These are phyloP conservation scores for Halcyon leucocephala DNA, from an alignment of 2,797 vertebrate genomes.

Conservation along the genomic window DNA sequence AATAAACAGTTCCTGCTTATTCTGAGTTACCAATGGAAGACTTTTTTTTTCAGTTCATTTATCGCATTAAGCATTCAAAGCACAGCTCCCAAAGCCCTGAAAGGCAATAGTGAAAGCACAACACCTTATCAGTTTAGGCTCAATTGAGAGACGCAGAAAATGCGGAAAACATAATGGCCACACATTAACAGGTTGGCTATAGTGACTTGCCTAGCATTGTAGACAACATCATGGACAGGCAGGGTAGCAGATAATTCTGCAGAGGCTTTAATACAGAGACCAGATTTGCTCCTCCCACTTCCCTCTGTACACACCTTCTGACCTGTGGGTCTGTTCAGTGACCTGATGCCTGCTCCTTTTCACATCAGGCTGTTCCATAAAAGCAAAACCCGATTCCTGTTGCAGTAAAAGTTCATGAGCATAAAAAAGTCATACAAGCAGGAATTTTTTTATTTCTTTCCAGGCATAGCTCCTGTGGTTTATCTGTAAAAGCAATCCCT, in stretches of 20 bases:
- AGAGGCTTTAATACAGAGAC: not conserved
- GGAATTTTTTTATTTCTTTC: not conserved
- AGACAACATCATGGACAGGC: not conserved
- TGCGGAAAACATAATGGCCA: not conserved
- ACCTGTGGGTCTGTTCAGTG: no score
- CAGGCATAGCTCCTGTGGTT: not conserved
- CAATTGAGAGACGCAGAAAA: not conserved
- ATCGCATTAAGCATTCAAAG: not conserved
- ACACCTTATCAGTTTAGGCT: not conserved
- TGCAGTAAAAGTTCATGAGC: not conserved
- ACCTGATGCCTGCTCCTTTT: no score
- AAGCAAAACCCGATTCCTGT: not conserved
- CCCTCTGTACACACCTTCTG: not conserved
- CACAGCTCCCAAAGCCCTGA: not conserved
- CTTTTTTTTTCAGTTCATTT: not conserved
- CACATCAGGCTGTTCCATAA: not conserved
- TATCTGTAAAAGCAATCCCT: not conserved
- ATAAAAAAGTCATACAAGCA: accelerated
- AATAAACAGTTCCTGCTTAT: not conserved
- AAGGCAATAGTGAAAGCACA: not conserved
- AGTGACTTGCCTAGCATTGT: not conserved
- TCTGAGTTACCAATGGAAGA: not conserved
- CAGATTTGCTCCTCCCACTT: not conserved
- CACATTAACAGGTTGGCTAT: not conserved
- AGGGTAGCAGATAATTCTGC: not conserved